Evolutionary conservation across 2,113 vertebrate species (phyloP).

Genomic region (Colaptes auratus): DNA sequence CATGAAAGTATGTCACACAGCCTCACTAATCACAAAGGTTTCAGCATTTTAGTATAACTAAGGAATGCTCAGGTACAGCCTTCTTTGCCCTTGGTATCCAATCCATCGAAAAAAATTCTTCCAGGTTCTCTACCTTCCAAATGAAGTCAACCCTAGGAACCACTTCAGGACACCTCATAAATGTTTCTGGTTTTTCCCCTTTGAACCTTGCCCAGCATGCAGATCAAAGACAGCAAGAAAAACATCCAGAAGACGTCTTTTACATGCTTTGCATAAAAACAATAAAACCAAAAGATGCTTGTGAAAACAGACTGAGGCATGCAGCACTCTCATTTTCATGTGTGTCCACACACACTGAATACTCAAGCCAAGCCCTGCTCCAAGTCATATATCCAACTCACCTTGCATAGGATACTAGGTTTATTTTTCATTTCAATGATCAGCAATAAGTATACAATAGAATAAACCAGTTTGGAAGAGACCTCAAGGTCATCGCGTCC

Average conservation of each 20-base stretch:
- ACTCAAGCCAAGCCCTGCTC: not conserved
- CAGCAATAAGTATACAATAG: no score
- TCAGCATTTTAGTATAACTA: not conserved
- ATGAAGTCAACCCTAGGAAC: not conserved
- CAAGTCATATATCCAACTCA: not conserved
- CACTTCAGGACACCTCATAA: not conserved
- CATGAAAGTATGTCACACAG: not conserved
- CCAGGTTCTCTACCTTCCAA: not conserved
- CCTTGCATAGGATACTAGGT: not conserved
- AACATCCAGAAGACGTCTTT: not conserved
- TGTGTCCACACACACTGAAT: not conserved
- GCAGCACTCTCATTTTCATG: not conserved
- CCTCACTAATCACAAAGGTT: not conserved
- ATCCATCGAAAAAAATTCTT: not conserved
- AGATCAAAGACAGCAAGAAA: not conserved
- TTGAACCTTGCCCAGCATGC: not conserved
- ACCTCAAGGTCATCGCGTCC: no score
- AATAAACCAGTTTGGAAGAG: no score
- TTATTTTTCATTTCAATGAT: no score
- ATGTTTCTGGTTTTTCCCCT: not conserved
- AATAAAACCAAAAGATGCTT: not conserved
- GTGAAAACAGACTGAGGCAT: not conserved
- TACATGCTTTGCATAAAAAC: not conserved
- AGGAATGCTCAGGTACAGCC: not conserved
- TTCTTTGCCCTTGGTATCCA: not conserved